Evolutionary conservation across 2,113 vertebrate species (phyloP), one percentile per base, ranked within the genome.

Genomic region (Xenopus borealis): DNA sequence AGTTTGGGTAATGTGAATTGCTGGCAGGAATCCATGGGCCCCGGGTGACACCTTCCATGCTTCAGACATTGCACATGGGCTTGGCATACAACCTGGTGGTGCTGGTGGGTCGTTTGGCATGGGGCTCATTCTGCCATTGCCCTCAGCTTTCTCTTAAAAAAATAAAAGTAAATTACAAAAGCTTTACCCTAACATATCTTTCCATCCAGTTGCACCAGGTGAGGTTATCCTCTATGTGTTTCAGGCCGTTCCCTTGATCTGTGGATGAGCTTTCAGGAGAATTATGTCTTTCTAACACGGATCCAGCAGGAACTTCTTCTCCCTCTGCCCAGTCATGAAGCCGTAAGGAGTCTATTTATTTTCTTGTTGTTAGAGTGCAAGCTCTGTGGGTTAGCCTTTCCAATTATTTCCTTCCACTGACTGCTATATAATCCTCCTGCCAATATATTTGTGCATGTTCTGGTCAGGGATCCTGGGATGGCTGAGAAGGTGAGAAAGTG

Each of bases 211-310:
- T 40, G 33, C 33, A 9, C 33, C 23, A 27, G 33, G 47, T 10
- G 3, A 3, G 10, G 12, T 9, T 16, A 50, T 2, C 13, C 12
- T 77, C 16, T 30, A 30, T 57, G 13, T 30, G 72, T 63, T 65
- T n/a, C 72, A 94, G 92, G 75, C 17, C 73, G 82, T 12, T 63
- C 92, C 27, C 84, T 96, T 66, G 78, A 87, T 61, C 78, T 90
- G 47, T 92, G 93, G 87, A 81, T 91, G 79, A 82, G 73, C 71
- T 94, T 89, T 80, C 94, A 94, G 79, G 80, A 90, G 69, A 85
- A 83, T 69, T 95, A 92, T 94, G 82, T 87, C 57, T 94, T 93
- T 70, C 80, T 95, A 69, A 91, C 87, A 62, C 93, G 88, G 69
- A 81, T 90, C 63, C 89, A 93, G 1, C 45, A 84, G 71, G 89